Evolutionary conservation across 2,888 invertebrate genomes (phyloP).

Genomic region (Rhamnusium bicolor): DNA sequence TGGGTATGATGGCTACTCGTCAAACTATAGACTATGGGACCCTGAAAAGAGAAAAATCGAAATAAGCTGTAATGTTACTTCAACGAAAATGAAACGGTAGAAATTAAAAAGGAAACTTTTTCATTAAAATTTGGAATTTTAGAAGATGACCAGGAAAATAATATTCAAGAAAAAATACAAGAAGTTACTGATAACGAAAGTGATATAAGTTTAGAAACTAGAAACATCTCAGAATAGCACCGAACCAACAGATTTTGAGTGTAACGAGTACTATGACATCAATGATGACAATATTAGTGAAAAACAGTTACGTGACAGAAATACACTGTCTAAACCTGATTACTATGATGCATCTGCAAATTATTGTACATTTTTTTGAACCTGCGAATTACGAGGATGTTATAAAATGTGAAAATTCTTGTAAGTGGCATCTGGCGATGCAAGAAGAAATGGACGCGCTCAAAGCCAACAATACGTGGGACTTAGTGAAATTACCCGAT

Average conservation of each 20-base stretch:
- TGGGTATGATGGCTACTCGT: no score
- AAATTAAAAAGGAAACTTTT: constrained; percentile 11
- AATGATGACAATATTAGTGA: constrained; percentile 1
- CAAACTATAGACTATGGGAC: constrained; percentile 36
- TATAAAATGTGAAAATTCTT: constrained; percentile 24
- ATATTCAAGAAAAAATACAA: constrained; percentile 15
- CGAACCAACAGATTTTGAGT: background rate
- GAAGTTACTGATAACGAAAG: background rate
- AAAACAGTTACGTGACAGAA: constrained; percentile 34
- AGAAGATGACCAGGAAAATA: background rate
- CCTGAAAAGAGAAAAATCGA: no score
- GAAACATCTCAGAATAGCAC: background rate
- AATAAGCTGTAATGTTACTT: constrained; percentile 40
- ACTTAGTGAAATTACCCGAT: constrained; percentile 28
- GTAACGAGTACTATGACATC: constrained; percentile 3
- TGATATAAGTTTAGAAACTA: background rate
- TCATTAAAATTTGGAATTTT: background rate
- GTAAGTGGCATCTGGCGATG: no score
- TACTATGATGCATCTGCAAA: background rate
- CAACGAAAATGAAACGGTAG: constrained; percentile 42
- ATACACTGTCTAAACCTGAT: constrained; percentile 11
- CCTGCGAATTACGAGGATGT: constrained; percentile 34
- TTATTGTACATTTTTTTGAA: constrained; percentile 23
- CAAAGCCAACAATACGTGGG: no score
- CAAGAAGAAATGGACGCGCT: no score